phyloP scores from a whole-genome alignment of 2,888 invertebrate genomes.

The Sinohyriopsis cumingii region DNA sequence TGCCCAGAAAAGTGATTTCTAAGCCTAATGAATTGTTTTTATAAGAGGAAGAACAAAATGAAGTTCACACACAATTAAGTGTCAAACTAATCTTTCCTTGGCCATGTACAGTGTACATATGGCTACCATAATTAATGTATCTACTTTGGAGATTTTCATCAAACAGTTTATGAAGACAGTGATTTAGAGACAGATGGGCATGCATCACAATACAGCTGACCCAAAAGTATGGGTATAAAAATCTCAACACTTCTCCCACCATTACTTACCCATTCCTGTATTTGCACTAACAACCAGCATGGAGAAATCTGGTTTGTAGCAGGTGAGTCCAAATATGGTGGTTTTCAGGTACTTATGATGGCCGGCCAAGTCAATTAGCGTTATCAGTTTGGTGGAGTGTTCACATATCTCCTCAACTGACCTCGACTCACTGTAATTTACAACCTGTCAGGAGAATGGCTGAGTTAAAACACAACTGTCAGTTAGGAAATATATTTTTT shows the following conservation, averaged over 20 bases:
- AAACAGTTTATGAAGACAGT: too few species aligned
- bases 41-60: too few species aligned
- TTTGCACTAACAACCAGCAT: constrained; percentile 87
- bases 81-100: too few species aligned
- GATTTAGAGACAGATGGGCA: too few species aligned
- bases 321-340: constrained; percentile 93
- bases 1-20: too few species aligned
- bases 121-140: too few species aligned
- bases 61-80: too few species aligned
- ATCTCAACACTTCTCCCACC: neutral
- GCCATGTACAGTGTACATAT: too few species aligned
- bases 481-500: neutral
- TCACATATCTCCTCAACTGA: constrained; percentile 96
- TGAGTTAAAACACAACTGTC: neutral
- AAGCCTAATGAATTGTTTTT: too few species aligned
- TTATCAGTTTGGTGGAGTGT: constrained; percentile 91
- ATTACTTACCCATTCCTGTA: constrained; percentile 77
- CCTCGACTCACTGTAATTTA: constrained; percentile 89
- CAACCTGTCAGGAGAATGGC: constrained; percentile 77
- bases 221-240: neutral
- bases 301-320: constrained; percentile 93
- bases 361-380: constrained; percentile 92
- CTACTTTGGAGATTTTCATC: too few species aligned
- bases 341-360: constrained; percentile 96
- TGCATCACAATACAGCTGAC: too few species aligned